phyloP scores from a whole-genome alignment of 1,140 invertebrate species.

The Cyclargus thomasi region DNA sequence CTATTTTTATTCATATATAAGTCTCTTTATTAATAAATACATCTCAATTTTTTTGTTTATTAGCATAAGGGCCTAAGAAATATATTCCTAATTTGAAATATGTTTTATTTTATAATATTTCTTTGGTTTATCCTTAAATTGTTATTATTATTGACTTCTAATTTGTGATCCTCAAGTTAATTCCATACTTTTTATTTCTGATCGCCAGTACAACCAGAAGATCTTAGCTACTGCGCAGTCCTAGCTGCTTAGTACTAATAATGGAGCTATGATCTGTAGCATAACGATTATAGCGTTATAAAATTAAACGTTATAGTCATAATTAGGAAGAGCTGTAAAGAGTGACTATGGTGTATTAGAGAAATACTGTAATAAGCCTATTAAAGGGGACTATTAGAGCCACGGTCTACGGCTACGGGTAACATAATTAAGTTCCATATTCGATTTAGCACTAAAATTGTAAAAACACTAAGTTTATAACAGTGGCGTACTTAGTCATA shows the following conservation, averaged over 20 bases:
- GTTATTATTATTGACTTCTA: no score
- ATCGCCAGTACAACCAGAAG: neutral
- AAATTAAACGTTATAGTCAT: constrained; percentile 1
- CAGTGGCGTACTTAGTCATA: neutral
- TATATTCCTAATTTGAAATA: no score
- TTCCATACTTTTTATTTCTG: neutral
- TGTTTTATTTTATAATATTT: no score
- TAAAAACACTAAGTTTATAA: neutral
- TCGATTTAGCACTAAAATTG: constrained; percentile 29
- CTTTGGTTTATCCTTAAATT: no score
- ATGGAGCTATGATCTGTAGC: neutral
- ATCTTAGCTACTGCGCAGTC: no score
- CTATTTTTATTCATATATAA: no score
- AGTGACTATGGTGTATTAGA: constrained; percentile 26
- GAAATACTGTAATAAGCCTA: constrained; percentile 45
- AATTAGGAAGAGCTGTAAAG: neutral
- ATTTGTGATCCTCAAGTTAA: neutral
- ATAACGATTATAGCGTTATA: neutral
- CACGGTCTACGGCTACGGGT: constrained; percentile 45
- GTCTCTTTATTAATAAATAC: no score
- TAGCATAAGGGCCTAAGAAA: no score
- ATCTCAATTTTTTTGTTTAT: no score
- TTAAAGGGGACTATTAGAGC: constrained; percentile 42
- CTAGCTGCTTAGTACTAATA: no score
- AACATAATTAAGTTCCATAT: constrained; percentile 30